Evolutionary conservation across 2,888 invertebrate species (phyloP).

Genomic region (Adela reaumurella): DNA sequence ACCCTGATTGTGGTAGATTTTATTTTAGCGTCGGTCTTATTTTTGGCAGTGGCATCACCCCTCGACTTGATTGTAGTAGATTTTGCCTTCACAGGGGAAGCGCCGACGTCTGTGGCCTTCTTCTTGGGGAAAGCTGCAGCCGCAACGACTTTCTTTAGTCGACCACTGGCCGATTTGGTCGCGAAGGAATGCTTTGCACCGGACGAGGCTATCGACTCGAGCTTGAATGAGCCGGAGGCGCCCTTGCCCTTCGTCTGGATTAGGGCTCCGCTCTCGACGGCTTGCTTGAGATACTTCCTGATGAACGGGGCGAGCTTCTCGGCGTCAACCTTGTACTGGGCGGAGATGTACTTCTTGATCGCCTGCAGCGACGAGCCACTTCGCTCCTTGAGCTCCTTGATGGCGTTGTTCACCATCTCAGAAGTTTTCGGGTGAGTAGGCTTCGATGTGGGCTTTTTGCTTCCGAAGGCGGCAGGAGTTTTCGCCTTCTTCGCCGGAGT

Average conservation of each 20-base stretch:
- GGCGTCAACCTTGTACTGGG: constrained; percentile 57
- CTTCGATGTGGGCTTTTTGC: constrained; percentile 20
- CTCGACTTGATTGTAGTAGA: too few species aligned
- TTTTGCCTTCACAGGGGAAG: too few species aligned
- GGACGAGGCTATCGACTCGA: constrained; percentile 22
- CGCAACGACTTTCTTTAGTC: constrained; percentile 15
- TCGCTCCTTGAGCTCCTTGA: constrained; percentile 45
- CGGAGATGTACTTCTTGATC: constrained; percentile 62
- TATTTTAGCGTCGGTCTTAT: too few species aligned
- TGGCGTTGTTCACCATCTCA: too few species aligned
- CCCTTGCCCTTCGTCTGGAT: constrained; percentile 56
- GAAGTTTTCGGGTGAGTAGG: constrained; percentile 43
- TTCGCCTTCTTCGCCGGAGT: constrained; percentile 16
- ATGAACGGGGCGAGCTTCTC: constrained; percentile 58
- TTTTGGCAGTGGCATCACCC: too few species aligned
- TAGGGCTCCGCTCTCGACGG: constrained; percentile 49
- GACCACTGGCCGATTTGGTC: constrained; percentile 12
- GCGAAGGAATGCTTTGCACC: constrained; percentile 17
- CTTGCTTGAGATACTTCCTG: constrained; percentile 54
- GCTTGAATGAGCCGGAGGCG: constrained; percentile 42
- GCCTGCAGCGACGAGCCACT: constrained; percentile 56
- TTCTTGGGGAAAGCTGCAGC: constrained; percentile 16
- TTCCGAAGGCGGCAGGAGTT: constrained; percentile 13
- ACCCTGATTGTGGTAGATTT: too few species aligned
- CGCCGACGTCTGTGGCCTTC: constrained; percentile 17